phyloP scores from a whole-genome alignment of 1,140 invertebrate species.

The Melitaea cinxia region DNA sequence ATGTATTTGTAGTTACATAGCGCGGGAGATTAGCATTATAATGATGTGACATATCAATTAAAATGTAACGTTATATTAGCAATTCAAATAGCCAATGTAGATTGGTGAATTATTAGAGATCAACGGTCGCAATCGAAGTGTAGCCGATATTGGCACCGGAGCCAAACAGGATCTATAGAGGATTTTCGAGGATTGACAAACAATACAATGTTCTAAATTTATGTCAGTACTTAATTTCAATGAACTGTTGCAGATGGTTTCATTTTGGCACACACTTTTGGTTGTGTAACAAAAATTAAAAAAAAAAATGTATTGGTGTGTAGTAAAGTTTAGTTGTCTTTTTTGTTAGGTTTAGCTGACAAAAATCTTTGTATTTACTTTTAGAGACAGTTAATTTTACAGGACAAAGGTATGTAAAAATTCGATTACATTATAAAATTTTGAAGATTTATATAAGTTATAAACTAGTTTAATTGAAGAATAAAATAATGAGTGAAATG shows the following conservation, averaged over 20 bases:
- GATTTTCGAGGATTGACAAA: slow-evolving; percentile 26
- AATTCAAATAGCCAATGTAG: slow-evolving; percentile 13
- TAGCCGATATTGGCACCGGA: slow-evolving; percentile 24
- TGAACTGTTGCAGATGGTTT: neutral
- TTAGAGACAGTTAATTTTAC: too few relatives aligned
- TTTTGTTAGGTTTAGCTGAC: too few relatives aligned
- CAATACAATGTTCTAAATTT: slow-evolving; percentile 13
- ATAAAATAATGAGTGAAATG: too few relatives aligned
- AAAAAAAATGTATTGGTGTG: too few relatives aligned
- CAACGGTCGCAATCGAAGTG: slow-evolving; percentile 16
- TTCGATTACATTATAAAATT: too few relatives aligned
- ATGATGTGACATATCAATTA: neutral
- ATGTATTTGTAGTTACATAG: too few relatives aligned
- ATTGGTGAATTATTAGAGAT: slow-evolving; percentile 29
- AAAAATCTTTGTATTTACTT: too few relatives aligned
- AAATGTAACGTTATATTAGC: slow-evolving; percentile 14
- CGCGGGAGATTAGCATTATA: neutral
- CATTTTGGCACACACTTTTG: neutral
- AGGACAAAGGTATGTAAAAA: too few relatives aligned
- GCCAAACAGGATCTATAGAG: slow-evolving; percentile 23
- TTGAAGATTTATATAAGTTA: too few relatives aligned
- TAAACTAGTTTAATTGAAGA: too few relatives aligned
- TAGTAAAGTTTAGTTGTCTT: too few relatives aligned
- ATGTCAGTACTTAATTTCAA: slow-evolving; percentile 1
- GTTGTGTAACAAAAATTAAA: neutral